A percentile compares a stretch with the other conserved stretches of the same genome.
These are phyloP conservation scores for Poeciliopsis gracilis DNA, from an alignment of 2,797 vertebrate genomes.

Conservation along the genomic window DNA sequence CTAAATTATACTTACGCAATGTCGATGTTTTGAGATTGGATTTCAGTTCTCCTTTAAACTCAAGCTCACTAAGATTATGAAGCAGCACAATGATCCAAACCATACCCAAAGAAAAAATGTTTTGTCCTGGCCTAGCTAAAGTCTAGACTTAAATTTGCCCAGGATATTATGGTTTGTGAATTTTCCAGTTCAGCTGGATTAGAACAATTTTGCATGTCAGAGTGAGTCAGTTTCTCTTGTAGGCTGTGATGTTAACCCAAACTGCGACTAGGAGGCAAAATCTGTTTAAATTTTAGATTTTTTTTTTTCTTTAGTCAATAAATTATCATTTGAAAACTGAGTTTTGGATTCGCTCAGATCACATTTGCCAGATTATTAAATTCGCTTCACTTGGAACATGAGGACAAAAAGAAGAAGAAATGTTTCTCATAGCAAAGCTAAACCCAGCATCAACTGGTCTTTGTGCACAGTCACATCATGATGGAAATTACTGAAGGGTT, in stretches of 20 bases:
- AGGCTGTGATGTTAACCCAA: background rate
- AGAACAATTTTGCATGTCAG: background rate
- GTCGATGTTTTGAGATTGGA: too few species aligned
- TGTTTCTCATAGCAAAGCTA: background rate
- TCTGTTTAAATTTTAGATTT: background rate
- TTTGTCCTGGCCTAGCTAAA: background rate
- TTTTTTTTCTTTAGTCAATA: background rate
- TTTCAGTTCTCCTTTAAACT: background rate
- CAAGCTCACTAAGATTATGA: background rate
- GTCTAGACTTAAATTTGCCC: background rate
- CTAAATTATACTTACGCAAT: too few species aligned
- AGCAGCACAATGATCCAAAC: background rate
- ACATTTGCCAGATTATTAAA: background rate
- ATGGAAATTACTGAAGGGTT: conserved; percentile 62
- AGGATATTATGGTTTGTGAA: background rate
- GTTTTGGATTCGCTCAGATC: background rate
- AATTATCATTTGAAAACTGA: background rate
- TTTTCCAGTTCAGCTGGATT: background rate
- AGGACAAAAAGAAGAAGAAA: background rate
- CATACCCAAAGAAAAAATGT: background rate
- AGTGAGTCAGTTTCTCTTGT: background rate
- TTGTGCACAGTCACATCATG: conserved; percentile 38
- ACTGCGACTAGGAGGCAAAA: background rate
- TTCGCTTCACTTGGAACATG: background rate
- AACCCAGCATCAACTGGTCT: conserved; percentile 37